Conservation (phyloP, 2,797 vertebrate genomes). For the Sebastes minor region DNA sequence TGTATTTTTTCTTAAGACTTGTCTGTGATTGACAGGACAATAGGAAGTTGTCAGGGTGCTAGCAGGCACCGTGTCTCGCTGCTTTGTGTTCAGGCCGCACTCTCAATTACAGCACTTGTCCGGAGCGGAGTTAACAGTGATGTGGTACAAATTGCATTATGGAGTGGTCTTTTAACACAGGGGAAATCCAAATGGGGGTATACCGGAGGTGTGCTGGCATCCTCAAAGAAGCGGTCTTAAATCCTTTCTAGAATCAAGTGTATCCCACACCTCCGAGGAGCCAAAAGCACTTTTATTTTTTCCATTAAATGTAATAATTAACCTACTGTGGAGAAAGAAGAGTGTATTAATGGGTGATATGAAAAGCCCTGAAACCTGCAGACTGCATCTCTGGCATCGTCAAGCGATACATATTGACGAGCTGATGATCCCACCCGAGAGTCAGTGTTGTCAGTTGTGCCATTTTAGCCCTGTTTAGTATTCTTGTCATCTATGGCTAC, state of each 20-base stretch:
- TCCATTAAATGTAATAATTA: conserved; percentile 1
- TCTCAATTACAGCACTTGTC: conserved; percentile 44
- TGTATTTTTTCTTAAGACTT: conserved; percentile 5
- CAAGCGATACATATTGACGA: conserved; percentile 16
- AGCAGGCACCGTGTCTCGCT: neutral
- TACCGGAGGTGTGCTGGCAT: neutral
- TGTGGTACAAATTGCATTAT: conserved; percentile 45
- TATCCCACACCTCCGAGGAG: neutral
- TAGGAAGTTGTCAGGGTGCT: neutral
- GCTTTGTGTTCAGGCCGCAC: conserved; percentile 31
- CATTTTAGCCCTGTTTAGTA: conserved; percentile 43
- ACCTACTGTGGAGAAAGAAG: neutral
- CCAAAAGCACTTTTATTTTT: neutral
- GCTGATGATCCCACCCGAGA: conserved; percentile 31
- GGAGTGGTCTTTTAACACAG: conserved; percentile 5
- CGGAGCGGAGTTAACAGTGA: neutral
- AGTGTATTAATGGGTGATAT: neutral
- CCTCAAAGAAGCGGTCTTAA: neutral
- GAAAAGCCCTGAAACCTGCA: conserved; percentile 16
- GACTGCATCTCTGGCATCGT: conserved; percentile 23
- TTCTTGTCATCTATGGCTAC: conserved; percentile 22
- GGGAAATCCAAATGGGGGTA: neutral
- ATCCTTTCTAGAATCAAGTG: neutral
- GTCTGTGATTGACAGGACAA: conserved; percentile 40
- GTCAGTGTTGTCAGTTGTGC: conserved; percentile 15